A percentile compares a stretch with the other conserved stretches of the same genome.
phyloP scores from a whole-genome alignment of 1,140 invertebrate species.

The Hormaphis cornu region DNA sequence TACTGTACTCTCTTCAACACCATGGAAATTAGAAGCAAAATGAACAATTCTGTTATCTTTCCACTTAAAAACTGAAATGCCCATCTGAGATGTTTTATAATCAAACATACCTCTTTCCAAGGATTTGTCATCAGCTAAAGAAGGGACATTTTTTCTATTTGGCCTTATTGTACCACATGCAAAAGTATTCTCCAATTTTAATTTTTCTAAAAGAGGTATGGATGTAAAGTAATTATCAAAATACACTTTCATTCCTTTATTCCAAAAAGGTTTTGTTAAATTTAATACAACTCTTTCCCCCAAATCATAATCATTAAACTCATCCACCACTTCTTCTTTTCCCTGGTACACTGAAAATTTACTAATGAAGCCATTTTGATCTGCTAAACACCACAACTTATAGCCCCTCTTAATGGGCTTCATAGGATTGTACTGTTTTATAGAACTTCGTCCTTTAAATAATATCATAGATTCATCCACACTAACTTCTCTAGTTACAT shows the following conservation, averaged over 20 bases:
- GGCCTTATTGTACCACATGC: constrained; percentile 7
- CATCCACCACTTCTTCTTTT: constrained; percentile 30
- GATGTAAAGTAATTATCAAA: constrained; percentile 44
- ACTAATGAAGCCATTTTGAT: constrained; percentile 36
- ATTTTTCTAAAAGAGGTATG: constrained; percentile 39
- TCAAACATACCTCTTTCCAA: no score
- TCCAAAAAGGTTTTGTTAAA: constrained; percentile 38
- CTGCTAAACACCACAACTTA: constrained; percentile 38
- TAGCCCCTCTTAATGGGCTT: constrained; percentile 40
- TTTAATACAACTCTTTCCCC: constrained; percentile 38
- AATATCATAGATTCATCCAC: neutral
- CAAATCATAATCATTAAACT: constrained; percentile 36
- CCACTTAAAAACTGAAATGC: neutral
- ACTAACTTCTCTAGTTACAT: neutral
- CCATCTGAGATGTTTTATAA: neutral
- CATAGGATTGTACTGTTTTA: constrained; percentile 39
- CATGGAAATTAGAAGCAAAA: no score
- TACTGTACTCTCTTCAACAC: no score
- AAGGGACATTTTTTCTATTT: neutral
- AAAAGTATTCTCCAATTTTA: constrained; percentile 36
- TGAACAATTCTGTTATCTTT: neutral
- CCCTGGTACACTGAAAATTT: constrained; percentile 38
- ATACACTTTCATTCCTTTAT: constrained; percentile 40
- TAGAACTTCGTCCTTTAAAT: constrained; percentile 36
- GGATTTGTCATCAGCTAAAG: no score